A percentile compares a stretch with the other conserved stretches of the same genome.
phyloP scores from a whole-genome alignment of 2,888 invertebrate genomes.

The Amblyjoppa proteus region DNA sequence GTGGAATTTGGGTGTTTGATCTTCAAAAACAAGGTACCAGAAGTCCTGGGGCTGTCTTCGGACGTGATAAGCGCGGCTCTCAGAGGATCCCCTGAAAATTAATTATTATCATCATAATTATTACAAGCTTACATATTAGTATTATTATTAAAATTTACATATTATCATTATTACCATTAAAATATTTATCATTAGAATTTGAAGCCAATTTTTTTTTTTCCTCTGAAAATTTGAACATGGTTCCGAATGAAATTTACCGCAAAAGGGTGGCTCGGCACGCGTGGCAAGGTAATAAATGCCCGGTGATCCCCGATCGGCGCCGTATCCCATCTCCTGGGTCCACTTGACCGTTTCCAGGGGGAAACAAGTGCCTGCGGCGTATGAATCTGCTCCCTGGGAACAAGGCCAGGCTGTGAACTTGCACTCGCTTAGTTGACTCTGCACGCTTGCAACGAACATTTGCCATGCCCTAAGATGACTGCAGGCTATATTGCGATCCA shows the following conservation, averaged over 20 bases:
- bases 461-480: conserved; percentile 87
- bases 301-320: conserved; percentile 80
- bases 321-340: conserved; percentile 82
- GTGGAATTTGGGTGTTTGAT: conserved; percentile 83
- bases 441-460: conserved; percentile 86
- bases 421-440: conserved; percentile 83
- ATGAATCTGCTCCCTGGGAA: conserved; percentile 85
- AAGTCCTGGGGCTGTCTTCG: conserved; percentile 83
- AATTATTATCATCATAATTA: conserved; percentile 13
- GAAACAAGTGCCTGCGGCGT: conserved; percentile 86
- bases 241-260: conserved; percentile 84
- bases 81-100: conserved; percentile 85
- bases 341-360: conserved; percentile 82
- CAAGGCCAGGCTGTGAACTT: conserved; percentile 87
- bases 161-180: no score
- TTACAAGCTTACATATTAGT: no score
- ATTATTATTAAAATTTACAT: no score
- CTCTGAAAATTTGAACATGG: neutral
- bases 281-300: conserved; percentile 87
- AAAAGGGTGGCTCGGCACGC: conserved; percentile 85
- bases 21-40: conserved; percentile 85
- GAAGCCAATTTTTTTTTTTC: conserved; percentile 6
- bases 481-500: conserved; percentile 86
- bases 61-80: conserved; percentile 86
- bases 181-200: no score